These are phyloP conservation scores for Amblyopsis hoosieri DNA, from an alignment of 2,797 vertebrate genomes.

Conservation along the genomic window DNA sequence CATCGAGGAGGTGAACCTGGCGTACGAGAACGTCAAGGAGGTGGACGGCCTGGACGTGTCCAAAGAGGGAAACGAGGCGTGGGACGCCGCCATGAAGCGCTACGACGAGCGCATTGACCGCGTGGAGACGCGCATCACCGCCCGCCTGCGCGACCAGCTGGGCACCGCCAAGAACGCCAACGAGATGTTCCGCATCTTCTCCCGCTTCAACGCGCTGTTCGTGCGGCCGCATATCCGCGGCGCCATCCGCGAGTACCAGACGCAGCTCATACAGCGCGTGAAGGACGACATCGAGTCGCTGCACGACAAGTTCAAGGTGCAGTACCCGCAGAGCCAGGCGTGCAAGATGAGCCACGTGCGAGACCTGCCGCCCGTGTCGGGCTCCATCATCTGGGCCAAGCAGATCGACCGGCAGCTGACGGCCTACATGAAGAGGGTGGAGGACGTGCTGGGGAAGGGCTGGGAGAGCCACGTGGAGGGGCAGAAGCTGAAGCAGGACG, in stretches of 20 bases:
- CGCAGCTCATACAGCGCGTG: conserved; percentile 95
- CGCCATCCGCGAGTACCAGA: conserved; percentile 97
- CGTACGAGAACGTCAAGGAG: conserved; percentile 98
- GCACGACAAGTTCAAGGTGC: conserved; percentile 99
- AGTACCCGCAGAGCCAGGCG: conserved; percentile 97
- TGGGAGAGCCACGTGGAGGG: conserved; percentile 99
- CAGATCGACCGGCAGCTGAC: conserved; percentile 98
- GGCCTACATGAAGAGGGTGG: conserved; percentile 98
- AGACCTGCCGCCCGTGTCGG: conserved; percentile 93
- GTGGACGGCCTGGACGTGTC: conserved; percentile 97
- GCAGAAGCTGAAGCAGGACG: conserved; percentile 98
- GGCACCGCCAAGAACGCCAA: conserved; percentile 99
- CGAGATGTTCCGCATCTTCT: conserved; percentile 99
- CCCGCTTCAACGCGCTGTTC: conserved; percentile 95
- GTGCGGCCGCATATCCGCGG: conserved; percentile 97
- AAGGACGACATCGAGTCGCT: conserved; percentile 98
- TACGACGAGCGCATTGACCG: conserved; percentile 97
- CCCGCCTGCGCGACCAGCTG: conserved; percentile 94
- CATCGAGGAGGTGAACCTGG: conserved; percentile 98
- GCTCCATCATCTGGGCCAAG: conserved; percentile 99
- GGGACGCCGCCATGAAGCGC: conserved; percentile 98
- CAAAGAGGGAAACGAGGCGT: conserved; percentile 97
- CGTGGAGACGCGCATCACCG: conserved; percentile 97
- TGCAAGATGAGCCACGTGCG: conserved; percentile 99
- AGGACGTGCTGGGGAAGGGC: conserved; percentile 96